Conservation (phyloP, 1,140 invertebrate genomes). For the Drosophila pallidifrons region DNA sequence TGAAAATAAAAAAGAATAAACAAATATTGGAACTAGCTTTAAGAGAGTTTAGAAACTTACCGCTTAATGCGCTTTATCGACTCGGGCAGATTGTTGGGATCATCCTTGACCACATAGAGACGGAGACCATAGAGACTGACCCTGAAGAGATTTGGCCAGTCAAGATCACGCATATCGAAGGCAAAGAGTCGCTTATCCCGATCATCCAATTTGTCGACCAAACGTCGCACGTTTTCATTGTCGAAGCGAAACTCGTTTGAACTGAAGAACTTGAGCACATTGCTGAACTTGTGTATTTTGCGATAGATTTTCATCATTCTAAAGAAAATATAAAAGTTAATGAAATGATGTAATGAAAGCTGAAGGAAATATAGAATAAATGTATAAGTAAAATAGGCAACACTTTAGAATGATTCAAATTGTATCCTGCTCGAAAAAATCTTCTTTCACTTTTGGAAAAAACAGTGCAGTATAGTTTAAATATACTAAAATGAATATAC, state of each 20-base stretch:
- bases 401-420: not conserved
- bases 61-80: conserved; percentile 87
- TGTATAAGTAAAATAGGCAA: no score
- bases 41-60: conserved; percentile 73
- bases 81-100: conserved; percentile 88
- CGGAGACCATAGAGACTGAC: conserved; percentile 88
- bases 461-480: no score
- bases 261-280: conserved; percentile 90
- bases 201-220: conserved; percentile 87
- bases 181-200: conserved; percentile 89
- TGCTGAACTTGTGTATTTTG: conserved; percentile 90
- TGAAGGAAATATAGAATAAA: no score
- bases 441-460: no score
- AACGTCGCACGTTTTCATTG: conserved; percentile 88
- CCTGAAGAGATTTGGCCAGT: conserved; percentile 89
- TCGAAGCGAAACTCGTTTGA: conserved; percentile 89
- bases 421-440: no score
- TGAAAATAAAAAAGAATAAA: conserved; percentile 19
- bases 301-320: conserved; percentile 91
- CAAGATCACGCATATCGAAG: conserved; percentile 89
- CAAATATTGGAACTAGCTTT: not conserved
- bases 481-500: no score
- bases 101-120: conserved; percentile 90
- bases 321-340: not conserved
- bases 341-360: not conserved